Evolutionary conservation across 1,140 invertebrate genomes (phyloP), one percentile per base, ranked within the genome.

Genomic region (Eumaeus atala): DNA sequence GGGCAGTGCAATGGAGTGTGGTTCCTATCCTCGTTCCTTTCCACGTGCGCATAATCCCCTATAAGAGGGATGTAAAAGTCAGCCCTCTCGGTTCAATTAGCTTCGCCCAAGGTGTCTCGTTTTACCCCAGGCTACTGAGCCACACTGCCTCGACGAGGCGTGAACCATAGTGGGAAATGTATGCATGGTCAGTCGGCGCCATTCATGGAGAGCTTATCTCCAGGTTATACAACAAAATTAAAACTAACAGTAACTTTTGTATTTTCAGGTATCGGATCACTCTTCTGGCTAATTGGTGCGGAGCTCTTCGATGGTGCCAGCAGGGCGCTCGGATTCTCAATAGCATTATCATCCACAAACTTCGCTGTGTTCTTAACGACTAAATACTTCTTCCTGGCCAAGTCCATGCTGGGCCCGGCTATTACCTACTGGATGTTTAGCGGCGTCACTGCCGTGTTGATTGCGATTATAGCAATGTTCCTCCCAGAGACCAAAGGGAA

Each of bases 281-380:
- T 85, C 18, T 51, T 57, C 10, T 85, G 76, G 76, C 21, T 72
- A 7, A 51, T 82, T 0, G 35, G 54, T 16, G 61, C 82, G 0
- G 82, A 85, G 56, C 35, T 85, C 3, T 85, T 85, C 50, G 74
- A 81, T 14, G 77, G 72, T 0, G 61, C 59, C 10, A 47, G 63
- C 0, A 49, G 82, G 50, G 74, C 73, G 0, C 35, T 72, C 2
- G 81, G 78, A 0, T 37, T 74, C 0, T 62, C 71, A 0, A 40
- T 61, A 0, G 47, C 50, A 1, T 11, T 64, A 2, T 40, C 91
- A 14, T 88, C 91, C 17, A 89, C 90, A 0, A 87, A 92, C 16
- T 81, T 91, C 0, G 90, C 89, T 82, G 74, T 92, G 6, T 81
- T 94, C 38, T 74, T 92, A 57, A 89, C 87, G 0, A 59, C 66